Conservation (phyloP, 2,888 invertebrate species). For the Agonopterix subpropinquella region DNA sequence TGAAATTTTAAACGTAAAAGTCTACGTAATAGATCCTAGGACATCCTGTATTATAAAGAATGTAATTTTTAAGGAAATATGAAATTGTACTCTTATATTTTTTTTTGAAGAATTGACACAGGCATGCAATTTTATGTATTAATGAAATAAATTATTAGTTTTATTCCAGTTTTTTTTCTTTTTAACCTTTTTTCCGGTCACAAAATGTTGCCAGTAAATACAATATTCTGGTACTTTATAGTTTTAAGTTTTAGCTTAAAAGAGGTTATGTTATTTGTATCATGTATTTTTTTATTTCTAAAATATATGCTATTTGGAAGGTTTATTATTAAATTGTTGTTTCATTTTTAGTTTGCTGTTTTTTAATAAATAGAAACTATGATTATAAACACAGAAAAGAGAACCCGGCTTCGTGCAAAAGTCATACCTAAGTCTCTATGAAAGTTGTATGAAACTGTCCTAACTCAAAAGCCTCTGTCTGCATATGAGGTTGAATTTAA, state of each 20-base stretch:
- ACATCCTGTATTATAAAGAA: slow-evolving; percentile 10
- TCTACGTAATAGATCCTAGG: slow-evolving; percentile 1
- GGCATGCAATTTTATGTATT: slow-evolving; percentile 39
- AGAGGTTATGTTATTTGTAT: slow-evolving; percentile 40
- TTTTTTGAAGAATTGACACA: slow-evolving; percentile 20
- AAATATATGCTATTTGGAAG: slow-evolving; percentile 66
- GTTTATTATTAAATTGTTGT: slow-evolving; percentile 44
- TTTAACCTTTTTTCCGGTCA: slow-evolving; percentile 2
- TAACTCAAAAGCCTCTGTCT: too few species aligned
- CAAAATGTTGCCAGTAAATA: slow-evolving; percentile 1
- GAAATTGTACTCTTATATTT: slow-evolving; percentile 26
- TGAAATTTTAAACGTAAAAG: slow-evolving; percentile 9
- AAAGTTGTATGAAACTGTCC: too few species aligned
- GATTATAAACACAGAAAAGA: too few species aligned
- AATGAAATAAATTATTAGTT: slow-evolving; percentile 50
- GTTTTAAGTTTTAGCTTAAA: slow-evolving; percentile 42
- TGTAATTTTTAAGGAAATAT: background rate
- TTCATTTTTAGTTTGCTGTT: slow-evolving; percentile 31
- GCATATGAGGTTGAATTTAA: too few species aligned
- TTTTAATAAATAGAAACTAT: background rate
- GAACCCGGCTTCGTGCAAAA: too few species aligned
- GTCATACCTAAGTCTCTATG: too few species aligned
- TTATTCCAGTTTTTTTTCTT: slow-evolving; percentile 17
- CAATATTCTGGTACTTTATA: background rate
- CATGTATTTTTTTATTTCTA: slow-evolving; percentile 62